These are phyloP conservation scores for Trachelus stipa DNA, from an alignment of 2,888 invertebrate genomes.

Conservation along the genomic window DNA sequence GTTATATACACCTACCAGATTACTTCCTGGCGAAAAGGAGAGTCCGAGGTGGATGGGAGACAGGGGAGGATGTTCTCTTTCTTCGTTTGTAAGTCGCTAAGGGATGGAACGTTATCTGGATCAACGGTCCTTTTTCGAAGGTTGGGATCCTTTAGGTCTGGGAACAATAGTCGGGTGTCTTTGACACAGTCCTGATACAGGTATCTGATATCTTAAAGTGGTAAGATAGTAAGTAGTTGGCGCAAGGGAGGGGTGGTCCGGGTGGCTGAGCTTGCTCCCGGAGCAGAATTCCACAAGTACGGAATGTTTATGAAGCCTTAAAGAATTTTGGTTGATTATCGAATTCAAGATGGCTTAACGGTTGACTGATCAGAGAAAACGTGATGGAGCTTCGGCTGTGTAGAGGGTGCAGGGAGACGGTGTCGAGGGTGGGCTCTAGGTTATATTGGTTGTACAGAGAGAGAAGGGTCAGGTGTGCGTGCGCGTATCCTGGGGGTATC, in stretches of 20 bases:
- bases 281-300: background rate
- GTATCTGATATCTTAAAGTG: background rate
- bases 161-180: background rate
- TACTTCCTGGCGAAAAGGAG: background rate
- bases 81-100: background rate
- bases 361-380: background rate
- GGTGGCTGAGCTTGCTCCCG: background rate
- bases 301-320: background rate
- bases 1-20: background rate
- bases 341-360: background rate
- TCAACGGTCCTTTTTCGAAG: background rate
- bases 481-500: background rate
- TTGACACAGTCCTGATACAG: background rate
- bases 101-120: background rate
- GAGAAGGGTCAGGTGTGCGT: background rate
- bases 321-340: background rate
- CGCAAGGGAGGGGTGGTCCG: too few relatives aligned
- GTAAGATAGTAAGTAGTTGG: background rate
- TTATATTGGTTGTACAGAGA: too few relatives aligned
- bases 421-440: too few relatives aligned
- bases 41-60: background rate
- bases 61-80: background rate
- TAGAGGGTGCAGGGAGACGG: background rate
- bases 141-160: background rate
- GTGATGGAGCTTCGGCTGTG: background rate